Evolutionary conservation across 2,888 invertebrate species (phyloP).

Genomic region (Rosalia funebris): DNA sequence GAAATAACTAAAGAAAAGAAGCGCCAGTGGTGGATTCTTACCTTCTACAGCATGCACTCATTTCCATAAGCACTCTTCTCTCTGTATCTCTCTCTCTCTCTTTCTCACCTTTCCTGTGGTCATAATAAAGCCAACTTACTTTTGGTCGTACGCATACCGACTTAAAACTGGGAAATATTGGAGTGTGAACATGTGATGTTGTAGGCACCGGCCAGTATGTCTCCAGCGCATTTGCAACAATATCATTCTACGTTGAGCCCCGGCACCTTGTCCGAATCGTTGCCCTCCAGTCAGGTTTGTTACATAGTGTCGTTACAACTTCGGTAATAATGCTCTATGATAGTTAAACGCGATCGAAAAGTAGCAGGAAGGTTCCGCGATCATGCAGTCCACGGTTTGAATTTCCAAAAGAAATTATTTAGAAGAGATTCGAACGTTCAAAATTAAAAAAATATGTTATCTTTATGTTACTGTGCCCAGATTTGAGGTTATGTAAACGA

Average conservation of each 20-base stretch:
- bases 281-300: constrained; percentile 83
- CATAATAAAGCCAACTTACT: constrained; percentile 45
- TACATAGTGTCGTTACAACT: constrained; percentile 30
- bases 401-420: too few relatives aligned
- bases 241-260: constrained; percentile 73
- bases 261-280: constrained; percentile 77
- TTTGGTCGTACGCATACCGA: constrained; percentile 19
- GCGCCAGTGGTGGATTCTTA: constrained; percentile 41
- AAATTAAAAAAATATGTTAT: too few relatives aligned
- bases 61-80: constrained; percentile 33
- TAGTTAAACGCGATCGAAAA: constrained; percentile 27
- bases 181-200: constrained; percentile 58
- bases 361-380: too few relatives aligned
- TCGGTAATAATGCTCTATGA: constrained; percentile 22
- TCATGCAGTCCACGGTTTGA: too few relatives aligned
- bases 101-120: constrained; percentile 38
- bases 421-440: too few relatives aligned
- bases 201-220: constrained; percentile 93
- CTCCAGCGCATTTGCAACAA: constrained; percentile 85
- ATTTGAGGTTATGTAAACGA: too few relatives aligned
- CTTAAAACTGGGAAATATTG: constrained; percentile 24
- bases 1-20: too few relatives aligned
- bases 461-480: too few relatives aligned
- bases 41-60: constrained; percentile 38
- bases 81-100: too few relatives aligned